A percentile compares a stretch with the other conserved stretches of the same genome.
These are phyloP conservation scores for Lithodes maja DNA, from an alignment of 2,888 invertebrate genomes.

Conservation along the genomic window DNA sequence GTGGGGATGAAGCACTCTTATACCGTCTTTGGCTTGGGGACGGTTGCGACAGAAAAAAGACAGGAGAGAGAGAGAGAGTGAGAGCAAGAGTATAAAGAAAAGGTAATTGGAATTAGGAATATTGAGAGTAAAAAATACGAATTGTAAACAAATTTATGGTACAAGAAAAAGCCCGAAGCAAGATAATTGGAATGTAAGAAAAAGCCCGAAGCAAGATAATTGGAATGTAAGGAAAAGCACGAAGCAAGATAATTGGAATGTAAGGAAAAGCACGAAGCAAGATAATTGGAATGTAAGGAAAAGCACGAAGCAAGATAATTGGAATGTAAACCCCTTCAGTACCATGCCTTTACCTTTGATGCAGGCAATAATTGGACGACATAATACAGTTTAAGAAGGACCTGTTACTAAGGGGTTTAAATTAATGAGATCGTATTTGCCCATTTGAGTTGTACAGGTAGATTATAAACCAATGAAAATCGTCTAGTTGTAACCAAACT, in stretches of 20 bases:
- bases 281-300: neutral
- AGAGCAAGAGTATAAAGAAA: neutral
- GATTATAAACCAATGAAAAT: too few relatives aligned
- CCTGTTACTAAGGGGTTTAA: too few relatives aligned
- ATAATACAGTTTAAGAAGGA: too few relatives aligned
- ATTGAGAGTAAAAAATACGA: neutral
- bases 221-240: neutral
- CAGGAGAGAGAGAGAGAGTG: neutral
- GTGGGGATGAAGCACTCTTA: neutral
- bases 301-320: neutral
- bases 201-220: neutral
- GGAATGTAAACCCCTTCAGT: too few relatives aligned
- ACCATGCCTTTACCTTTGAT: too few relatives aligned
- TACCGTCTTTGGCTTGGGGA: neutral
- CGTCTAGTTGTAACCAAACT: too few relatives aligned
- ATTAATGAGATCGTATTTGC: too few relatives aligned
- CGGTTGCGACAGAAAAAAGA: conserved; percentile 1
- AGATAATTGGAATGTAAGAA: neutral
- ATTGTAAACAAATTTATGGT: neutral
- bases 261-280: neutral
- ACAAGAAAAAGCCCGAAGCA: neutral
- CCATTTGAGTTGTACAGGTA: too few relatives aligned
- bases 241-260: neutral
- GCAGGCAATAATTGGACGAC: too few relatives aligned
- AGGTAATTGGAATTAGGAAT: neutral